Percentiles rank a stretch among this genome's conserved stretches.
Conservation (phyloP, 1,140 invertebrate genomes). For the Teleogryllus occipitalis region DNA sequence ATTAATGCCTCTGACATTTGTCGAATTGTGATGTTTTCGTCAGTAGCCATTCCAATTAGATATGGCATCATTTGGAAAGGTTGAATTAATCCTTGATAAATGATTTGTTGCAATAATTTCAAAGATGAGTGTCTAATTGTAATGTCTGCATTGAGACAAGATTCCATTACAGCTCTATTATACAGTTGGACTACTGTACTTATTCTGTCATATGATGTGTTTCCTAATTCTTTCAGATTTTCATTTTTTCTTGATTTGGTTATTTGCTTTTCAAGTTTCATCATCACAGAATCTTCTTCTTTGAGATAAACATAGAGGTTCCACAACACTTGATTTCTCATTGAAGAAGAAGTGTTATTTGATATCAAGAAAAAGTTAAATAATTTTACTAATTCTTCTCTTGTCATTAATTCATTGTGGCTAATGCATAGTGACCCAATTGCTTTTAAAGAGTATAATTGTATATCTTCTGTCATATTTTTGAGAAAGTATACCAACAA, state of each 20-base stretch:
- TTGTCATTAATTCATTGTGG: not conserved
- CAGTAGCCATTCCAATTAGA: not conserved
- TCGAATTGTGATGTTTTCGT: not conserved
- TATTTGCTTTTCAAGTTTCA: too few species aligned
- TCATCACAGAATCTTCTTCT: too few species aligned
- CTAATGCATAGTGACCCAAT: not conserved
- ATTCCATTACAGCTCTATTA: too few species aligned
- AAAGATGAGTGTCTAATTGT: not conserved
- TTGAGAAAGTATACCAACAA: not conserved
- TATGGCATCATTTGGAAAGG: not conserved
- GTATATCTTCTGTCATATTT: not conserved
- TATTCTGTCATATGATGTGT: too few species aligned
- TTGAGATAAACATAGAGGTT: too few species aligned
- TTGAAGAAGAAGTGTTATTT: too few species aligned
- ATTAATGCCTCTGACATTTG: not conserved
- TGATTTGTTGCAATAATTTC: not conserved
- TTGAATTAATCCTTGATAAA: not conserved
- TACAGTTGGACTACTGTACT: too few species aligned
- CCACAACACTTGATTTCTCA: too few species aligned
- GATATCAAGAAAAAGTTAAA: too few species aligned
- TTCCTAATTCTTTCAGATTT: too few species aligned
- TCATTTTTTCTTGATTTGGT: too few species aligned
- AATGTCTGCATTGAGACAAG: too few species aligned
- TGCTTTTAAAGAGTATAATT: not conserved
- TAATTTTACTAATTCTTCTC: not conserved